phyloP scores from a whole-genome alignment of 2,797 vertebrate genomes.

The Champsocephalus gunnari region DNA sequence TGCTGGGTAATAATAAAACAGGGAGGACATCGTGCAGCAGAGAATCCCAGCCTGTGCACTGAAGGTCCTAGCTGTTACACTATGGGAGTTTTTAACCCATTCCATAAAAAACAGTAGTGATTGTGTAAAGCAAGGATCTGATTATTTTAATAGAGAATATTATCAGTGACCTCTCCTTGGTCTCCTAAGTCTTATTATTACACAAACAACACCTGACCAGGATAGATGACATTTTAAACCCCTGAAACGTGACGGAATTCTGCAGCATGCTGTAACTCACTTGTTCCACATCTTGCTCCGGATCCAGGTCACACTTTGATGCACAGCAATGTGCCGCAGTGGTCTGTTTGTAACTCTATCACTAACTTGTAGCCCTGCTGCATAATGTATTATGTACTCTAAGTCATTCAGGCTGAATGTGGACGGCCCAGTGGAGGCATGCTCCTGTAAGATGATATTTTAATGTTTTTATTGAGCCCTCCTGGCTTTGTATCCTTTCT shows the following conservation, averaged over 20 bases:
- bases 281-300: conserved; percentile 45
- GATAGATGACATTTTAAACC: not conserved
- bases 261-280: conserved; percentile 10
- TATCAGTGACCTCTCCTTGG: conserved; percentile 3
- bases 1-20: conserved; percentile 23
- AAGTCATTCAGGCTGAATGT: conserved; percentile 45
- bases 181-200: conserved; percentile 12
- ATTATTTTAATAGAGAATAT: conserved; percentile 28
- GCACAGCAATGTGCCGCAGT: conserved; percentile 71
- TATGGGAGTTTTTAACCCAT: not conserved
- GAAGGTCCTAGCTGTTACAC: conserved; percentile 25
- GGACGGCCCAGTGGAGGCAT: conserved; percentile 41
- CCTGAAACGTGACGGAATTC: conserved; percentile 10
- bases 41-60: conserved; percentile 15
- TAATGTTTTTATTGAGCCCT: conserved; percentile 56
- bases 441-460: conserved; percentile 68
- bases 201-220: not conserved
- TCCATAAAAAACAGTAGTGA: not conserved
- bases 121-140: not conserved
- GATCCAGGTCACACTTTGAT: conserved; percentile 69
- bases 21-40: conserved; percentile 17
- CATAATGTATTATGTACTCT: conserved; percentile 48
- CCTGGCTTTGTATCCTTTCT: conserved; percentile 38
- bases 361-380: conserved; percentile 46
- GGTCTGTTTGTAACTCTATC: conserved; percentile 64